Conservation (phyloP, 2,113 vertebrate genomes). For the Gallinago media region DNA sequence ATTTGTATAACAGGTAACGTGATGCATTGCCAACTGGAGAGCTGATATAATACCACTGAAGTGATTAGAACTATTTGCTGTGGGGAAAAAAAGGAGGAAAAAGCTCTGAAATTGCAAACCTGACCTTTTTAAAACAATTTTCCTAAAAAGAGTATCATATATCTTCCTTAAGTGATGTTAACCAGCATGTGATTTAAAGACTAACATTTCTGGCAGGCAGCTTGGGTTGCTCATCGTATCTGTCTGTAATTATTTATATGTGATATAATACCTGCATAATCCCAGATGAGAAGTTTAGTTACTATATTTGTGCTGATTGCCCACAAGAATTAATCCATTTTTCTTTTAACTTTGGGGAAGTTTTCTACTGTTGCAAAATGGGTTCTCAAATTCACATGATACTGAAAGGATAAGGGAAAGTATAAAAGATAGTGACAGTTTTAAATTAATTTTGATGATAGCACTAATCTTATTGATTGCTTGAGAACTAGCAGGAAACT, state of each 20-base stretch:
- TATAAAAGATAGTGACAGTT: neutral
- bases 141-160: neutral
- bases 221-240: neutral
- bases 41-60: neutral
- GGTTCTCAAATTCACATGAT: neutral
- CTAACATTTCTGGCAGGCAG: neutral
- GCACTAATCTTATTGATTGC: neutral
- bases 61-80: neutral
- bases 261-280: neutral
- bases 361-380: neutral
- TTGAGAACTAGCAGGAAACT: neutral
- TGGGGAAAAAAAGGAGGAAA: neutral
- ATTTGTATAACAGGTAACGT: neutral
- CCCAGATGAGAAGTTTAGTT: neutral
- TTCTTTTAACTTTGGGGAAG: neutral
- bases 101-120: neutral
- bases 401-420: neutral
- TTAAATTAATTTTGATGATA: neutral
- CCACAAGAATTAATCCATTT: rapidly evolving
- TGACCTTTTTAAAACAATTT: neutral
- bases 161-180: neutral
- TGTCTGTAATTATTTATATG: neutral
- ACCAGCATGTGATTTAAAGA: neutral
- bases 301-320: neutral
- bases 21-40: neutral